These are phyloP conservation scores for Dipodomys stephensi DNA, from an alignment of 2,113 vertebrate species.

Conservation along the genomic window DNA sequence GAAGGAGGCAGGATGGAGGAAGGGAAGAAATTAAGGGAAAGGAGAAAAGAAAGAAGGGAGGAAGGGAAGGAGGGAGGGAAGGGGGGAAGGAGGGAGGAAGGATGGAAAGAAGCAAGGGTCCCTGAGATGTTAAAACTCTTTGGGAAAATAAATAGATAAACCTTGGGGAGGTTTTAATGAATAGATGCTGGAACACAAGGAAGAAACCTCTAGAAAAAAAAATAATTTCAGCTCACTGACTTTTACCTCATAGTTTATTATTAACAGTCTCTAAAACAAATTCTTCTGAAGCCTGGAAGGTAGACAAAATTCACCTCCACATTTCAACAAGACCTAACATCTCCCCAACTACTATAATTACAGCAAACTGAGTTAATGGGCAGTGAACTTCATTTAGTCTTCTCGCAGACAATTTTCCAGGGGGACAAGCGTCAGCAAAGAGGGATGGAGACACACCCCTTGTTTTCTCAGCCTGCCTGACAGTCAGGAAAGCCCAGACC, in stretches of 20 bases:
- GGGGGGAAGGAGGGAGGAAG: too few species aligned
- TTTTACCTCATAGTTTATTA: slow-evolving; percentile 27
- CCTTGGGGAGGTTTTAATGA: slow-evolving; percentile 33
- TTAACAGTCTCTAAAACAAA: slow-evolving; percentile 2
- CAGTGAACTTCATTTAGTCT: slow-evolving; percentile 43
- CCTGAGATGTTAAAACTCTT: neutral
- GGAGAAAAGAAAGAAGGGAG: too few species aligned
- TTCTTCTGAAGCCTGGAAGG: slow-evolving; percentile 36
- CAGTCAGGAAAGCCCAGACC: slow-evolving; percentile 6
- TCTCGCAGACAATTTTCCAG: slow-evolving; percentile 53
- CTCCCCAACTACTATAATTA: slow-evolving; percentile 75
- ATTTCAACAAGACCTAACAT: slow-evolving; percentile 63
- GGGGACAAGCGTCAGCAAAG: slow-evolving; percentile 66
- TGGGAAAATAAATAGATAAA: neutral
- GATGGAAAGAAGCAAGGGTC: too few species aligned
- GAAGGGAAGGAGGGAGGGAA: too few species aligned
- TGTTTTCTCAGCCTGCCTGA: slow-evolving; percentile 10
- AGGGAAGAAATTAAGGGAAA: neutral
- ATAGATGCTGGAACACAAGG: neutral
- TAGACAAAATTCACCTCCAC: neutral
- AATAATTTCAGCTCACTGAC: neutral
- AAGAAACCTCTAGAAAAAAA: neutral
- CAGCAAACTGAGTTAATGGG: slow-evolving; percentile 61
- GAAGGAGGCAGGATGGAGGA: too few species aligned
- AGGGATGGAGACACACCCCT: slow-evolving; percentile 50